These are phyloP conservation scores for Leptura quadrifasciata DNA, from an alignment of 2,888 invertebrate species.

Conservation along the genomic window DNA sequence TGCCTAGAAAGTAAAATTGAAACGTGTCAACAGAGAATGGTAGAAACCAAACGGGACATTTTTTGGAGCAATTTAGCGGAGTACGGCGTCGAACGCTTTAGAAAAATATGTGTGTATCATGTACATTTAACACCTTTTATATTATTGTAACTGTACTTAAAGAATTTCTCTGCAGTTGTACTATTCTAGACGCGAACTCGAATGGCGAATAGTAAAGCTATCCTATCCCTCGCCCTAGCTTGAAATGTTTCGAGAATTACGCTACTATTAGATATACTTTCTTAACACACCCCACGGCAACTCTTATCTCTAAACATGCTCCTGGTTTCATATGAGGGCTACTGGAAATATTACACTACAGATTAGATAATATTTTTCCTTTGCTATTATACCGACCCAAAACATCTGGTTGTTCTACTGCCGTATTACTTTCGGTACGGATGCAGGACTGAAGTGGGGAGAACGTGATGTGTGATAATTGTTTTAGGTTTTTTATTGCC, in stretches of 20 bases:
- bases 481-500: constrained; percentile 53
- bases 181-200: not conserved
- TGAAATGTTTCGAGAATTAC: constrained; percentile 1
- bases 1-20: too few species aligned
- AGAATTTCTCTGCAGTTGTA: too few species aligned
- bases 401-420: constrained; percentile 19
- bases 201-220: not conserved
- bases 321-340: constrained; percentile 10
- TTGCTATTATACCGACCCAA: constrained; percentile 40
- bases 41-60: too few species aligned
- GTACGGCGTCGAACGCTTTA: too few species aligned
- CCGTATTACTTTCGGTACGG: constrained; percentile 34
- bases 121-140: too few species aligned
- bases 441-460: constrained; percentile 34
- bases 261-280: constrained; percentile 1
- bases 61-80: too few species aligned
- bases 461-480: constrained; percentile 52
- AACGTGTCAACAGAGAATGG: too few species aligned
- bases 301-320: constrained; percentile 6
- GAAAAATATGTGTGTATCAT: too few species aligned
- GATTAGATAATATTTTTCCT: constrained; percentile 41
- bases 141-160: too few species aligned
- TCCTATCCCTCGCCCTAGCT: not conserved
- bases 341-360: constrained; percentile 42
- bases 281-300: constrained; percentile 3